phyloP scores from a whole-genome alignment of 2,113 vertebrate genomes.

The Abramis brama region DNA sequence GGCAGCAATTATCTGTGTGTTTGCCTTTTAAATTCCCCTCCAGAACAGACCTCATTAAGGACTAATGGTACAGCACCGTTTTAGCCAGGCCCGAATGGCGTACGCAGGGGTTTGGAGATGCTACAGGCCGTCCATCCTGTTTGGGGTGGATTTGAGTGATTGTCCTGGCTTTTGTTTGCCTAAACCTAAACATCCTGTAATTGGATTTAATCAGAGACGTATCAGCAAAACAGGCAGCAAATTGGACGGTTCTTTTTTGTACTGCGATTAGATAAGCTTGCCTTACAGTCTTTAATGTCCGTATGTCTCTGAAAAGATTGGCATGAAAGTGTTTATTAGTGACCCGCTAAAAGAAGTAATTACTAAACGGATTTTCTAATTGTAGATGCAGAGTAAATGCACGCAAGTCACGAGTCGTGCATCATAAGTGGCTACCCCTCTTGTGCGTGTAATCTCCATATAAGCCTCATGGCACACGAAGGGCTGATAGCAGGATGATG shows the following conservation, averaged over 20 bases:
- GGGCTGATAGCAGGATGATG: slow-evolving; percentile 51
- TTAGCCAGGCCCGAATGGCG: neutral
- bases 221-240: slow-evolving; percentile 33
- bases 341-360: slow-evolving; percentile 42
- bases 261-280: slow-evolving; percentile 48
- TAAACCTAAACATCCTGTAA: slow-evolving; percentile 42
- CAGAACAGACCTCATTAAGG: slow-evolving; percentile 48
- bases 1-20: slow-evolving; percentile 53
- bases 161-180: slow-evolving; percentile 22
- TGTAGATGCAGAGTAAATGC: slow-evolving; percentile 30
- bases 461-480: neutral
- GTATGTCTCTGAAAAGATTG: neutral
- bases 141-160: neutral
- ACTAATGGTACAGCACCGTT: slow-evolving; percentile 16
- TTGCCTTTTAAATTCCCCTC: slow-evolving; percentile 52
- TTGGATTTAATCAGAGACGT: slow-evolving; percentile 47
- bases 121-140: neutral
- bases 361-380: slow-evolving; percentile 47
- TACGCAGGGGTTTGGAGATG: neutral
- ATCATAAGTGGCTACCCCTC: slow-evolving; percentile 40
- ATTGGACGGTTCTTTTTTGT: slow-evolving; percentile 18
- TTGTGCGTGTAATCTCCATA: slow-evolving; percentile 44
- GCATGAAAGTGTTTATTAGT: slow-evolving; percentile 49
- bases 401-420: slow-evolving; percentile 10
- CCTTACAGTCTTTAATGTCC: slow-evolving; percentile 33